phyloP scores from a whole-genome alignment of 2,888 invertebrate species.

The Heterodera filipjevi region DNA sequence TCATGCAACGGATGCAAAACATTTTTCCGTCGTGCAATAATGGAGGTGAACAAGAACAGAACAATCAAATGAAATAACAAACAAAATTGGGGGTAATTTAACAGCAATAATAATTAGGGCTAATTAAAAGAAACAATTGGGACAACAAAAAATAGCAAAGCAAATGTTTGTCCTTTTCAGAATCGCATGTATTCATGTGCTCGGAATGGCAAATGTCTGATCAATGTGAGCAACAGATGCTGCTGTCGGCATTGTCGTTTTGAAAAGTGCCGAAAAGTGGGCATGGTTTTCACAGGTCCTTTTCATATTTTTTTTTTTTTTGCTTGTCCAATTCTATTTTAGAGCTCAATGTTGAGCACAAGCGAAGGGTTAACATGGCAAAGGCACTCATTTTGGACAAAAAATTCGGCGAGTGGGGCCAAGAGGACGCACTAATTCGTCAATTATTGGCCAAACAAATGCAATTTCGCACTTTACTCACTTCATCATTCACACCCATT shows the following conservation, averaged over 20 bases:
- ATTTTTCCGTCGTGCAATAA: constrained; percentile 67
- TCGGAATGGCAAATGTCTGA: constrained; percentile 64
- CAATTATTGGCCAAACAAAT: constrained; percentile 42
- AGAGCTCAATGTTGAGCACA: constrained; percentile 61
- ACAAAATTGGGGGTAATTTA: too few species aligned
- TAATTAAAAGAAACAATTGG: too few species aligned
- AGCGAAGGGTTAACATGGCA: constrained; percentile 55
- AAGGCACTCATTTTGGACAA: constrained; percentile 29
- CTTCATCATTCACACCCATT: constrained; percentile 46
- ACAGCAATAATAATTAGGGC: too few species aligned
- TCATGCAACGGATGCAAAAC: constrained; percentile 69
- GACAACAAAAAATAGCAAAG: too few species aligned
- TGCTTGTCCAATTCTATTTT: not conserved
- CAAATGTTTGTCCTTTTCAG: constrained; percentile 21
- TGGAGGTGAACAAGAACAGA: constrained; percentile 23
- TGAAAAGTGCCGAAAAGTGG: constrained; percentile 67
- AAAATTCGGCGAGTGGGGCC: not conserved
- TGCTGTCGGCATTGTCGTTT: constrained; percentile 67
- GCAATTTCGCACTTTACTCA: constrained; percentile 45
- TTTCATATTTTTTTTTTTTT: constrained; percentile 48
- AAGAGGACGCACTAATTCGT: constrained; percentile 31
- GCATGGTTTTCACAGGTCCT: constrained; percentile 65
- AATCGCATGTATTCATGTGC: constrained; percentile 62
- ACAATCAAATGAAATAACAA: not conserved
- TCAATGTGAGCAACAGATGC: constrained; percentile 67